Evolutionary conservation across 2,888 invertebrate genomes (phyloP).

Genomic region (Cenopis cana): DNA sequence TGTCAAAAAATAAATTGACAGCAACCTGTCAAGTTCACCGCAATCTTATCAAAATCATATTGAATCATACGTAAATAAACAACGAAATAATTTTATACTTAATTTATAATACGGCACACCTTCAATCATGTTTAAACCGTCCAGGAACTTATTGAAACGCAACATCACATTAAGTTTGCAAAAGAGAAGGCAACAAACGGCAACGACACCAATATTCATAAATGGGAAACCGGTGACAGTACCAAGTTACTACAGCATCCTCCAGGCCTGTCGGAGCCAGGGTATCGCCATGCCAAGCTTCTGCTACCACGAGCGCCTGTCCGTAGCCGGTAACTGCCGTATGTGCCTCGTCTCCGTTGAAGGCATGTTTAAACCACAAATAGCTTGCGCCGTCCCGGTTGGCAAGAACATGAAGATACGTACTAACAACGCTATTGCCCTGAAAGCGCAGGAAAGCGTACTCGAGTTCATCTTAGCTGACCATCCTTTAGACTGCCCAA

Average conservation of each 20-base stretch:
- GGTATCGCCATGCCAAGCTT: conserved; percentile 91
- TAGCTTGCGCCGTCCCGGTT: conserved; percentile 99
- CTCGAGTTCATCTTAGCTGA: conserved; percentile 99
- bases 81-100: conserved; percentile 8
- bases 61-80: conserved; percentile 17
- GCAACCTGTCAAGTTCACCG: background rate
- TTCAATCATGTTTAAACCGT: conserved; percentile 58
- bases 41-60: too few relatives aligned
- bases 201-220: conserved; percentile 91
- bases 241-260: conserved; percentile 96
- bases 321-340: conserved; percentile 99
- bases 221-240: conserved; percentile 97
- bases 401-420: conserved; percentile 98
- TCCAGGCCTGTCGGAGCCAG: conserved; percentile 85
- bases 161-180: conserved; percentile 48
- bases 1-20: conserved; percentile 8
- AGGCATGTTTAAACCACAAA: conserved; percentile 97
- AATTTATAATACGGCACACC: conserved; percentile 6
- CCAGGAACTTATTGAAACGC: conserved; percentile 54
- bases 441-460: conserved; percentile 89
- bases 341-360: conserved; percentile 99
- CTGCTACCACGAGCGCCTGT: conserved; percentile 98
- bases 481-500: conserved; percentile 99
- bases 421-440: conserved; percentile 95
- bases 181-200: conserved; percentile 47